Evolutionary conservation across 2,113 vertebrate genomes (phyloP), one percentile per base, ranked within the genome.

Genomic region (Chionodraco myersi): DNA sequence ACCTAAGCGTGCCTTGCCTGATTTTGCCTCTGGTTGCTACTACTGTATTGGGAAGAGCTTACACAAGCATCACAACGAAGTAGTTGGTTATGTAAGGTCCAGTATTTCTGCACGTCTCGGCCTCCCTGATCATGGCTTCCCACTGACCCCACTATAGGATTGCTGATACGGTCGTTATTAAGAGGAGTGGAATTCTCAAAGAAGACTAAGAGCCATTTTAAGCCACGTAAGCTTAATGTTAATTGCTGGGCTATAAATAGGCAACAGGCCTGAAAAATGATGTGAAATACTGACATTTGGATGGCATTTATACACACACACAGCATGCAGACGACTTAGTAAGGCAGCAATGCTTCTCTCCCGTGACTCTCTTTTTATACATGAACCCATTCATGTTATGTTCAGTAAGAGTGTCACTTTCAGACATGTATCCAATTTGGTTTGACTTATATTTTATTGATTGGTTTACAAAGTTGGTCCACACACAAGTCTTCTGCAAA

Each of bases 71-170:
- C 86, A 71, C 75, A 81, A 85, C 86, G 72, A 78, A 86, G 70
- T 79, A 82, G 78, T 72, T 74, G 81, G 80, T 93, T 92, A 92
- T 75, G 88, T 86, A 92, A 93, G 82, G 79, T 80, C 80, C 84
- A 92, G 69, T 83, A 79, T 83, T 77, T 77, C 79, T 77, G 75
- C 84, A 74, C 72, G 87, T 69, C 62, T 86, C 75, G 5, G 71
- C 82, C 73, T 80, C 82, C 79, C 72, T 15, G 30, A 79, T 85
- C 72, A 64, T 60, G 59, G 82, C 48, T 84, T 88, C 61, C 34
- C 53, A 59, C 67, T 66, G 72, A 89, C 78, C 75, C 72, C 68
- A 47, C 71, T 77, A 52, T 41, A 60, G 82, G 67, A 83, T 47
- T 78, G 85, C 82, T 87, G 84, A 88, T 82, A 90, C 82, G 70